phyloP scores from a whole-genome alignment of 2,113 vertebrate species.

The Psephotus haematonotus region DNA sequence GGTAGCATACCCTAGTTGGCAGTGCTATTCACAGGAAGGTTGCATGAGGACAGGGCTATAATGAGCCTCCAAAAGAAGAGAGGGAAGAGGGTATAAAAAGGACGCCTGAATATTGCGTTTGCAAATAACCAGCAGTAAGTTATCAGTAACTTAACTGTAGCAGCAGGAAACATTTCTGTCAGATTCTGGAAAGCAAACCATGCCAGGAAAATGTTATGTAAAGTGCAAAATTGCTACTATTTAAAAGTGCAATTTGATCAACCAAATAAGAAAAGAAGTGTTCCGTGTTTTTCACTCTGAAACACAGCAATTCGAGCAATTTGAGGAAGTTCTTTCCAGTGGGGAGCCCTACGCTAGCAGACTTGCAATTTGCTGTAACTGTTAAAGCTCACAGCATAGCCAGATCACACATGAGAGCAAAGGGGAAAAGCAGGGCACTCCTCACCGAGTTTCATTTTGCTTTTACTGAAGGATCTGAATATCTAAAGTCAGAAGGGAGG shows the following conservation, averaged over 20 bases:
- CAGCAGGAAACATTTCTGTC: slow-evolving; percentile 17
- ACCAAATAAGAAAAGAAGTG: not conserved
- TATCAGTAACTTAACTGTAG: not conserved
- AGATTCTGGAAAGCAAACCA: slow-evolving; percentile 4
- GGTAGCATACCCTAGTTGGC: not conserved
- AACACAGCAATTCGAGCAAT: not conserved
- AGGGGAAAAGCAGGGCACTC: not conserved
- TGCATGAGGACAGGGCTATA: not conserved
- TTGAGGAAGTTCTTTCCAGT: not conserved
- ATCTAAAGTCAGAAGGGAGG: not conserved
- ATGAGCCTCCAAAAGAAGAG: not conserved
- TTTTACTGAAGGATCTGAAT: not conserved
- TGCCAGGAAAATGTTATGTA: not conserved
- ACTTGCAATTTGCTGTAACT: not conserved
- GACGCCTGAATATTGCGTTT: not conserved
- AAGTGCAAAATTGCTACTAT: slow-evolving; percentile 14
- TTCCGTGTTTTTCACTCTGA: not conserved
- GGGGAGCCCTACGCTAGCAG: not conserved
- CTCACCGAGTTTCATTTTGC: not conserved
- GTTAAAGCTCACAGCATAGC: not conserved
- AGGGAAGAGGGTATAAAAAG: not conserved
- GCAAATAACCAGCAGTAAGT: slow-evolving; percentile 38
- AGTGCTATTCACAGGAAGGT: not conserved
- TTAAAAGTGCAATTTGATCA: slow-evolving; percentile 34
- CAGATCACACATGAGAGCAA: not conserved